Evolutionary conservation across 2,888 invertebrate species (phyloP).

Genomic region (Andrena minutula): DNA sequence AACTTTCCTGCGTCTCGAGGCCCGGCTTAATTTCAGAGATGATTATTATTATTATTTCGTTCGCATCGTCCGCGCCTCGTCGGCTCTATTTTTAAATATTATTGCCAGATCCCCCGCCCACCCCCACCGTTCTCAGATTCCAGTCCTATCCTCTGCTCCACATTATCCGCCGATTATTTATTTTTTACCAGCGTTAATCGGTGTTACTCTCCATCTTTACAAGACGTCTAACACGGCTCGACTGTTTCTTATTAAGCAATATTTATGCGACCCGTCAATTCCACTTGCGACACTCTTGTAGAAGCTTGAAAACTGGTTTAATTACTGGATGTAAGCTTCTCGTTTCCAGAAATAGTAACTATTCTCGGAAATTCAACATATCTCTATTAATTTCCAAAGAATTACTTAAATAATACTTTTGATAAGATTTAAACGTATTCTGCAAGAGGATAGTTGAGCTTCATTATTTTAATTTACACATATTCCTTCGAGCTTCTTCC

Average conservation of each 20-base stretch:
- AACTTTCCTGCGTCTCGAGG: conserved; percentile 60
- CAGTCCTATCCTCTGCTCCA: conserved; percentile 47
- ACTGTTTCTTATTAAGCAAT: conserved; percentile 22
- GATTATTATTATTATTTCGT: conserved; percentile 67
- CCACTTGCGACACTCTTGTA: neutral
- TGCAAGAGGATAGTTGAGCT: no score
- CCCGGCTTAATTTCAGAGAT: conserved; percentile 70
- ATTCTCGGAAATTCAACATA: no score
- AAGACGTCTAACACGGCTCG: neutral
- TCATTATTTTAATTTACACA: neutral
- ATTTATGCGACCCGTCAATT: conserved; percentile 5
- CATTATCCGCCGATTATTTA: conserved; percentile 50
- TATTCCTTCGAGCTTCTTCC: neutral
- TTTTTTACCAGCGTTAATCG: conserved; percentile 51
- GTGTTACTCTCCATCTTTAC: neutral
- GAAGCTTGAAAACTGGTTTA: neutral
- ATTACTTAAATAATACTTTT: no score
- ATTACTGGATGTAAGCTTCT: neutral
- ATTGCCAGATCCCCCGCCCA: conserved; percentile 55
- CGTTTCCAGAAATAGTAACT: no score
- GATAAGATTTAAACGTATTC: no score
- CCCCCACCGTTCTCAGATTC: conserved; percentile 47
- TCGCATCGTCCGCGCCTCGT: conserved; percentile 38
- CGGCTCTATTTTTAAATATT: conserved; percentile 73
- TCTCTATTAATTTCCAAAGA: no score